A percentile compares a stretch with the other conserved stretches of the same genome.
phyloP scores from a whole-genome alignment of 2,797 vertebrate species.

The Sebastes steindachneri region DNA sequence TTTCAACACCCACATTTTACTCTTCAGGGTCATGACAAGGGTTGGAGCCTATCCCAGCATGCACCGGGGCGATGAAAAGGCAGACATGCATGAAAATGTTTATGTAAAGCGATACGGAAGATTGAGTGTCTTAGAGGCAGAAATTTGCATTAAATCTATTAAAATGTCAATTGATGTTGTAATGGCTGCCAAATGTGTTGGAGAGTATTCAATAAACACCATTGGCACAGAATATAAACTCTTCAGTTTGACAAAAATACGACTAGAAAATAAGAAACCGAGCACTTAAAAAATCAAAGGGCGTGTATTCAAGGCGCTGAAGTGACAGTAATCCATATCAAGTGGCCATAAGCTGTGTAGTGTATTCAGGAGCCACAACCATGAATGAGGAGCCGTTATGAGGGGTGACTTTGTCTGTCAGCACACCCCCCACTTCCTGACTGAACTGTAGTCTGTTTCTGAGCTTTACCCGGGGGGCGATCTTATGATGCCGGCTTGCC shows the following conservation, averaged over 20 bases:
- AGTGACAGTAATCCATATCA: slow-evolving; percentile 19
- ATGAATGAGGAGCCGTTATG: slow-evolving; percentile 43
- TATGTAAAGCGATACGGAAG: slow-evolving; percentile 11
- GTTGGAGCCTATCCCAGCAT: slow-evolving; percentile 23
- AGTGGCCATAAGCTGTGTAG: not conserved
- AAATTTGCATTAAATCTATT: slow-evolving; percentile 15
- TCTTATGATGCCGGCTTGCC: slow-evolving; percentile 61
- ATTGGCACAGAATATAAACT: not conserved
- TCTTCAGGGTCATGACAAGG: not conserved
- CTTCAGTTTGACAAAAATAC: not conserved
- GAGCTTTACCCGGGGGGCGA: slow-evolving; percentile 57
- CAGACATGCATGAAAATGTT: slow-evolving; percentile 16
- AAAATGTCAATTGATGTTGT: slow-evolving; percentile 15
- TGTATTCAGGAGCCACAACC: not conserved
- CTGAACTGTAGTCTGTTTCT: slow-evolving; percentile 49
- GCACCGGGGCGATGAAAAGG: not conserved
- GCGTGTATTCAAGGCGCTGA: not conserved
- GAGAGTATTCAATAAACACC: not conserved
- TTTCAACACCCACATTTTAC: not conserved
- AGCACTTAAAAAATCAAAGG: not conserved
- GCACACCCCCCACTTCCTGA: slow-evolving; percentile 26
- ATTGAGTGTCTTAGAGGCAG: not conserved
- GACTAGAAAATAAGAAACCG: not conserved
- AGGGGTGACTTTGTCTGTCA: slow-evolving; percentile 48
- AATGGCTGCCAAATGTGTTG: slow-evolving; percentile 10